Evolutionary conservation across 23 tunicate species (phyloP).

Genomic region (Trididemnum clinides): DNA sequence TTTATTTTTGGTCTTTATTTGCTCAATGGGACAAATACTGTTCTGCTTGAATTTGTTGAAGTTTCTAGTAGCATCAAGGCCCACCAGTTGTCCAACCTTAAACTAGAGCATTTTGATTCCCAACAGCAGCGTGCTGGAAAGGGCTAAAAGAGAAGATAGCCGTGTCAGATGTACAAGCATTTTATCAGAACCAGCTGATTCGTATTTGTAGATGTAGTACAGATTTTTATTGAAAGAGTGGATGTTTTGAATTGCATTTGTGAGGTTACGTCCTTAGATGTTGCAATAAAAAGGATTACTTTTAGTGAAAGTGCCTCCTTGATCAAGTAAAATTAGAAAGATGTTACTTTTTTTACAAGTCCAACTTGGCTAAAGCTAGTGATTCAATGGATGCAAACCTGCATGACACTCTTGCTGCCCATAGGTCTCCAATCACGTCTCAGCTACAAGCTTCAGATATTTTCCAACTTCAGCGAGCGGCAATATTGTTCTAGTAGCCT

Average conservation of each 20-base stretch:
- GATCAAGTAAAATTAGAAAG: not conserved
- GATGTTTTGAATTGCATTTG: not conserved
- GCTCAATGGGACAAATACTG: too few relatives aligned
- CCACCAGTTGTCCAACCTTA: too few relatives aligned
- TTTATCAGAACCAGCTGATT: too few relatives aligned
- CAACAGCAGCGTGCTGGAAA: too few relatives aligned
- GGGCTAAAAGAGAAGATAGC: too few relatives aligned
- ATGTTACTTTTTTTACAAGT: conserved; percentile 12
- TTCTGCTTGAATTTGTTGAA: too few relatives aligned
- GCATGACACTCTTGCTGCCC: not conserved
- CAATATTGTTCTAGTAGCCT: not conserved
- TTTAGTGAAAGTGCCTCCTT: conserved; percentile 12
- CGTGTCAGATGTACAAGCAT: too few relatives aligned
- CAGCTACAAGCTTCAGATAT: not conserved
- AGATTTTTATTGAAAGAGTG: not conserved
- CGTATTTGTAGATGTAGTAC: too few relatives aligned
- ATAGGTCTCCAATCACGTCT: conserved; percentile 30
- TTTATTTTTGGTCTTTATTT: too few relatives aligned
- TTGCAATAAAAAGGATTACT: not conserved
- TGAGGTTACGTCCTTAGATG: not conserved
- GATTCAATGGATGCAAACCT: conserved; percentile 2
- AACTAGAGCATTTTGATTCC: too few relatives aligned
- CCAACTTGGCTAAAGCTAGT: not conserved
- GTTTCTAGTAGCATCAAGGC: too few relatives aligned
- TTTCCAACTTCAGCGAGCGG: not conserved